Conservation (phyloP, 2,113 vertebrate genomes). For the Dromas ardeola region DNA sequence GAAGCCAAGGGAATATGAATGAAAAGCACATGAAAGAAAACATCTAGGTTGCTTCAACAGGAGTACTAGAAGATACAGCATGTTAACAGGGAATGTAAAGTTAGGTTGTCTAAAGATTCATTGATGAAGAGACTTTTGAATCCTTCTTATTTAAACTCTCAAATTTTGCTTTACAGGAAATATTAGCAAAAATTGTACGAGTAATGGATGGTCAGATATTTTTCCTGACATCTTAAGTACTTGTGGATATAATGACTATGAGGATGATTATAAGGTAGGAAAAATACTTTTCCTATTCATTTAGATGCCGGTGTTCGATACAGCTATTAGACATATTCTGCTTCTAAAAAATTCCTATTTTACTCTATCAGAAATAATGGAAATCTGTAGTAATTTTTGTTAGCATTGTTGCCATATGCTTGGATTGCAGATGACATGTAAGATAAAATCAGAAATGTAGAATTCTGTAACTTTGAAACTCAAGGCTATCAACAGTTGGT, state of each 20-base stretch:
- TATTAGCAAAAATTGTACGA: slow-evolving; percentile 90
- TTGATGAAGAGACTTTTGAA: background rate
- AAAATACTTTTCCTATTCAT: background rate
- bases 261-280: slow-evolving; percentile 73
- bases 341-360: background rate
- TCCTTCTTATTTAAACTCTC: background rate
- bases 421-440: background rate
- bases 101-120: background rate
- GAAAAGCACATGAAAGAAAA: background rate
- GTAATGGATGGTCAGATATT: slow-evolving; percentile 83
- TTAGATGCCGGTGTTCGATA: background rate
- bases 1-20: background rate
- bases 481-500: background rate
- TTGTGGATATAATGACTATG: slow-evolving; percentile 77
- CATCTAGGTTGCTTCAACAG: background rate
- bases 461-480: background rate
- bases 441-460: background rate
- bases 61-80: background rate
- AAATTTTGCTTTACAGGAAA: slow-evolving; percentile 78
- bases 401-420: background rate
- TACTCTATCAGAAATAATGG: background rate
- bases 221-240: slow-evolving; percentile 84
- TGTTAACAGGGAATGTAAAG: background rate
- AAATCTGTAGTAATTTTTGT: background rate
- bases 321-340: background rate